Evolutionary conservation across 2,113 vertebrate genomes (phyloP).

Genomic region (Microcebus murinus): DNA sequence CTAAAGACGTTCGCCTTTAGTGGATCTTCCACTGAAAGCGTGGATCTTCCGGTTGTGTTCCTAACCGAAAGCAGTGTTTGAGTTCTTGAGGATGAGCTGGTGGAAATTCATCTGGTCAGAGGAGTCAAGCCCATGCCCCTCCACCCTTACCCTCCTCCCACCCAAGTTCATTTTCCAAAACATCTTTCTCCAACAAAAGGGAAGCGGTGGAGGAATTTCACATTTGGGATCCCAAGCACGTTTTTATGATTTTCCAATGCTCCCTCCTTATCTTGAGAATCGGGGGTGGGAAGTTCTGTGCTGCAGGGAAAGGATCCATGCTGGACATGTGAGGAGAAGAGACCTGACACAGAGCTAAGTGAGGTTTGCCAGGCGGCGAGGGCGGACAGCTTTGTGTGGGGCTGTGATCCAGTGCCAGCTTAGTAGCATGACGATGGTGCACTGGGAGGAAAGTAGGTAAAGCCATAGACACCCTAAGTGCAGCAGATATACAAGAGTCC

Average conservation of each 20-base stretch:
- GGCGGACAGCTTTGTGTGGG: not conserved
- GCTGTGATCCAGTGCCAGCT: not conserved
- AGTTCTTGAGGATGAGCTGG: not conserved
- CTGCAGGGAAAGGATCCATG: not conserved
- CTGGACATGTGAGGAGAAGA: not conserved
- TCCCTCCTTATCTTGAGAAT: not conserved
- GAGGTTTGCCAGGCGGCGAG: not conserved
- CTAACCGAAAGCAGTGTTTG: not conserved
- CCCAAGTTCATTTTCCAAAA: not conserved
- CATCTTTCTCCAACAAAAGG: not conserved
- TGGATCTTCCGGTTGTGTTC: not conserved
- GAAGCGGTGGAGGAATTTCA: not conserved
- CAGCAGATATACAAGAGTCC: not conserved
- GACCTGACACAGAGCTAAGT: not conserved
- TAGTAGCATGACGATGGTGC: fast-evolving
- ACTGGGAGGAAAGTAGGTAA: not conserved
- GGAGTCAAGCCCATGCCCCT: not conserved
- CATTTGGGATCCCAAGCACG: not conserved
- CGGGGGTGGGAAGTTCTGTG: not conserved
- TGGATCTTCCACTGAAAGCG: too few relatives aligned
- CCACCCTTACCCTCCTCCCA: not conserved
- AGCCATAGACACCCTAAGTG: not conserved
- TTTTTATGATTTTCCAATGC: not conserved
- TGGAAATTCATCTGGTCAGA: not conserved
- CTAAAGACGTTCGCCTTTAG: not conserved